A percentile compares a stretch with the other conserved stretches of the same genome.
Conservation (phyloP, 2,888 invertebrate species). For the Dolichomitus sp. region DNA sequence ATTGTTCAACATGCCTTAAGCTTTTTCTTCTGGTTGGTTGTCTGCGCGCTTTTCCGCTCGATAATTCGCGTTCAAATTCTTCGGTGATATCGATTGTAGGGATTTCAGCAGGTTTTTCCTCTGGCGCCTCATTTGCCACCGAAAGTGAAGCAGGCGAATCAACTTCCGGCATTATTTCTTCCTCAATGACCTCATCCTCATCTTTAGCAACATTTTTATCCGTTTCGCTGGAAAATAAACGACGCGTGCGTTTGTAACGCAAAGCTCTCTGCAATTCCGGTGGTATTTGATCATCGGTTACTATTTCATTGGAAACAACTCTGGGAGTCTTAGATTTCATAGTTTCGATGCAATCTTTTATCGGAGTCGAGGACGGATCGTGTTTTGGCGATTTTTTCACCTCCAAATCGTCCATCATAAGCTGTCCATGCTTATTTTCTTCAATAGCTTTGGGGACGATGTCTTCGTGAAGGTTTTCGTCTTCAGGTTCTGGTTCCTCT, state of each 20-base stretch:
- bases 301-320: constrained; percentile 79
- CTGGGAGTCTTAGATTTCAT: constrained; percentile 71
- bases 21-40: constrained; percentile 51
- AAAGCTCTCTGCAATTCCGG: constrained; percentile 72
- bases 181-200: background rate
- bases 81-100: constrained; percentile 66
- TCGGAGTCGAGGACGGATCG: constrained; percentile 3
- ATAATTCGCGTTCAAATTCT: constrained; percentile 70
- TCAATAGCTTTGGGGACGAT: constrained; percentile 72
- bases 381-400: constrained; percentile 31
- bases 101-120: background rate
- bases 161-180: constrained; percentile 4
- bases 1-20: constrained; percentile 32
- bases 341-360: constrained; percentile 18
- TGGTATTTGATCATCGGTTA: constrained; percentile 78
- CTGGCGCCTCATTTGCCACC: background rate
- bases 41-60: constrained; percentile 63
- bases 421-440: constrained; percentile 53
- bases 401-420: constrained; percentile 71
- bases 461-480: constrained; percentile 67
- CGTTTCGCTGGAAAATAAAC: constrained; percentile 20
- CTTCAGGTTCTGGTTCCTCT: constrained; percentile 25
- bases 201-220: background rate
- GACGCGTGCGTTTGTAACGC: constrained; percentile 44
- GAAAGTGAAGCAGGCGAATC: background rate